Conservation (phyloP, 2,888 invertebrate species). For the Liodrosophila aerea region DNA sequence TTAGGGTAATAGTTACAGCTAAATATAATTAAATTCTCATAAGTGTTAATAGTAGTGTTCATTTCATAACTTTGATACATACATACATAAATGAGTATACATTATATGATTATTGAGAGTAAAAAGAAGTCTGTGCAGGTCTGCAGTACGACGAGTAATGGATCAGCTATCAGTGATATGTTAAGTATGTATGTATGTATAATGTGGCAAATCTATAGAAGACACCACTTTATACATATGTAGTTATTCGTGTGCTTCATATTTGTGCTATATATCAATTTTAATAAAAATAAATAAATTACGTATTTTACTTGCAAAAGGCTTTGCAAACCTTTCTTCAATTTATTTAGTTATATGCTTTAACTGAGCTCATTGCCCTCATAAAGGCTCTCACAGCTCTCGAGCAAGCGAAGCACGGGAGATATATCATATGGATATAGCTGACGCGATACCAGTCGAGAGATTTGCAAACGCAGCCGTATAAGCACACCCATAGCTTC, state of each 20-base stretch:
- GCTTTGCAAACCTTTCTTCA: conserved; percentile 17
- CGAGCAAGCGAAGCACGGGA: conserved; percentile 91
- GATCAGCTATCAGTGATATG: conserved; percentile 33
- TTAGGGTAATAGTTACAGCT: conserved; percentile 8
- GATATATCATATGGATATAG: conserved; percentile 95
- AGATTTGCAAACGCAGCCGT: conserved; percentile 90
- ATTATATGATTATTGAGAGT: too few species aligned
- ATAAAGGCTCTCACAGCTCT: conserved; percentile 92
- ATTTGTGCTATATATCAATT: conserved; percentile 38
- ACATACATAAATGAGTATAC: too few species aligned
- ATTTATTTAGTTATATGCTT: conserved; percentile 26
- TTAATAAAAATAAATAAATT: conserved; percentile 69
- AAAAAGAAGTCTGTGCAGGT: conserved; percentile 47
- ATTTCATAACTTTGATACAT: too few species aligned
- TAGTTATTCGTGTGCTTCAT: conserved; percentile 32
- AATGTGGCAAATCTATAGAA: conserved; percentile 47
- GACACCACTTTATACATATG: too few species aligned
- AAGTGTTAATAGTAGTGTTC: conserved; percentile 1
- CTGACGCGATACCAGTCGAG: conserved; percentile 90
- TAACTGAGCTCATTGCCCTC: conserved; percentile 92
- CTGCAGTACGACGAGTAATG: conserved; percentile 38
- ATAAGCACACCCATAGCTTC: conserved; percentile 93
- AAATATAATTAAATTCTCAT: conserved; percentile 1
- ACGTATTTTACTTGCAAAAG: conserved; percentile 71
- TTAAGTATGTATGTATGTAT: conserved; percentile 6